Percentiles rank a stretch among this genome's conserved stretches.
Evolutionary conservation across 2,888 invertebrate species (phyloP).

Genomic region (Eristalis pertinax): DNA sequence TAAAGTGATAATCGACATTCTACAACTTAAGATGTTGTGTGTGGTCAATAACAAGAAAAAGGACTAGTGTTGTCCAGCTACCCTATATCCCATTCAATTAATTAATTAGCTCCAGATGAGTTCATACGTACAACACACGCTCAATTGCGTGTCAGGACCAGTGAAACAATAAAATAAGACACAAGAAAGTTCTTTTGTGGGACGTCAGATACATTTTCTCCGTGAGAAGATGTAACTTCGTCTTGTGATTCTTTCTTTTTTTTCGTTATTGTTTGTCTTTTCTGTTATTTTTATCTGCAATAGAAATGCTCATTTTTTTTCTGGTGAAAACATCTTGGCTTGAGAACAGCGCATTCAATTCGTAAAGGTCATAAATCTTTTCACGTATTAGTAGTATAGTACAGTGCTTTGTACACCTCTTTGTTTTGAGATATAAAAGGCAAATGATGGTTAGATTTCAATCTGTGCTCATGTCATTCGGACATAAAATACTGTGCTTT

Average conservation of each 20-base stretch:
- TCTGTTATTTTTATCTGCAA: slow-evolving; percentile 51
- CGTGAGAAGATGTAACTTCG: slow-evolving; percentile 30
- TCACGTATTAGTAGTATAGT: neutral
- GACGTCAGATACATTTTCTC: slow-evolving; percentile 63
- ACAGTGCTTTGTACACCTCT: neutral
- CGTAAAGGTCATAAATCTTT: slow-evolving; percentile 69
- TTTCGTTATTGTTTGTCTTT: slow-evolving; percentile 3
- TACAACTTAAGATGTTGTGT: slow-evolving; percentile 33
- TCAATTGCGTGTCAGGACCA: slow-evolving; percentile 67
- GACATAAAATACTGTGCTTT: too few species aligned
- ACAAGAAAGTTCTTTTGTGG: slow-evolving; percentile 56
- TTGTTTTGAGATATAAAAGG: neutral
- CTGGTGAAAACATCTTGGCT: slow-evolving; percentile 50
- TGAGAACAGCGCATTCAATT: slow-evolving; percentile 66
- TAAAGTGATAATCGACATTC: slow-evolving; percentile 45
- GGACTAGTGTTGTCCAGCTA: slow-evolving; percentile 24
- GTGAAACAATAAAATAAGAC: slow-evolving; percentile 65
- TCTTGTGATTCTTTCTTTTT: neutral
- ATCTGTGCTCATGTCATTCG: neutral
- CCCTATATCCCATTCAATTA: slow-evolving; percentile 60
- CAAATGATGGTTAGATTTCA: neutral
- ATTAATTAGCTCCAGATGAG: slow-evolving; percentile 67
- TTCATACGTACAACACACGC: slow-evolving; percentile 61
- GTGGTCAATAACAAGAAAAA: slow-evolving; percentile 7
- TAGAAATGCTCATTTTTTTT: slow-evolving; percentile 23